Conservation (phyloP, 2,113 vertebrate genomes). For the Ia io region DNA sequence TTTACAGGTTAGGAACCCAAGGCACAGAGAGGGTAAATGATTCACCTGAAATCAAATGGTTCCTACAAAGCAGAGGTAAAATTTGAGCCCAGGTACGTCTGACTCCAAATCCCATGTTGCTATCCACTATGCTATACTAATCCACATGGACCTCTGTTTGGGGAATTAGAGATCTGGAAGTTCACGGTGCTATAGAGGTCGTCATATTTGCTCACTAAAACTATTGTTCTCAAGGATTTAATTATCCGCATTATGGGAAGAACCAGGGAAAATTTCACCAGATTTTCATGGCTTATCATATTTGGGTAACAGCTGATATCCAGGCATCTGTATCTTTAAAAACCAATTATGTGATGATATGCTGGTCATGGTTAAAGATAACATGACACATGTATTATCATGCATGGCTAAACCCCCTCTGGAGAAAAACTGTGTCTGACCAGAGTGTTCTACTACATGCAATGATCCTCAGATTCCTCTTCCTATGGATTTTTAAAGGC, state of each 20-base stretch:
- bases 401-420: neutral
- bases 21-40: neutral
- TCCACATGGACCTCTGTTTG: neutral
- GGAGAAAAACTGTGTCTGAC: neutral
- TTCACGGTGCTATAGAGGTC: neutral
- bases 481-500: neutral
- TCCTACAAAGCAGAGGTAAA: neutral
- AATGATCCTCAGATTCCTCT: neutral
- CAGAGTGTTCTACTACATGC: neutral
- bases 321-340: neutral
- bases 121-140: neutral
- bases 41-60: neutral
- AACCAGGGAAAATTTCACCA: neutral
- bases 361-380: neutral
- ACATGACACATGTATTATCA: neutral
- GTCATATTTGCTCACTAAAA: neutral
- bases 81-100: neutral
- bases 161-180: neutral
- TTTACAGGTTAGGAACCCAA: constrained; percentile 7
- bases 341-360: neutral
- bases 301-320: neutral
- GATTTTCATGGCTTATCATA: neutral
- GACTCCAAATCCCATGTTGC: neutral
- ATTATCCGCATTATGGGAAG: neutral
- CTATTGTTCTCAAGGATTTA: neutral